Conservation (phyloP, 2,797 vertebrate genomes). For the Xerus rutilus region DNA sequence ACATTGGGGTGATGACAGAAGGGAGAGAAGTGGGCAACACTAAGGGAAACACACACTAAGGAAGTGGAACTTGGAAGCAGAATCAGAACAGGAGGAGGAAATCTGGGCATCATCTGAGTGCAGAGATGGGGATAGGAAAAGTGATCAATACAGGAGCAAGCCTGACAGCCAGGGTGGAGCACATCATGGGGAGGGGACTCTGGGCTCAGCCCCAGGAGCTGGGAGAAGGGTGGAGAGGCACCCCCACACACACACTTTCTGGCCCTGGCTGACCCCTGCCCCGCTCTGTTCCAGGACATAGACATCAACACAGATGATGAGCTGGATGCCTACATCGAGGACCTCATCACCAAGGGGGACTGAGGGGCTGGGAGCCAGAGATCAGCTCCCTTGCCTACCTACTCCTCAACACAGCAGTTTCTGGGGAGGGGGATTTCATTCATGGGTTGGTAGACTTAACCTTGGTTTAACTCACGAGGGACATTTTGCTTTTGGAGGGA, state of each 20-base stretch:
- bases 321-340: slow-evolving; percentile 98
- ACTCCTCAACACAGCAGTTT: slow-evolving; percentile 42
- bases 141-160: background rate
- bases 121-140: background rate
- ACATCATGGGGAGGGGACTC: background rate
- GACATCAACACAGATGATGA: slow-evolving; percentile 99
- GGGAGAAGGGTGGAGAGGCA: background rate
- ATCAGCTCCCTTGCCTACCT: background rate
- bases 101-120: slow-evolving; percentile 14
- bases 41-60: background rate
- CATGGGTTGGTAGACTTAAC: slow-evolving; percentile 80
- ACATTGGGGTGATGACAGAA: background rate
- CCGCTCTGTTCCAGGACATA: slow-evolving; percentile 93
- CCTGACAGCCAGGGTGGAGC: background rate
- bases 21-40: background rate
- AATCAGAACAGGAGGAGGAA: background rate
- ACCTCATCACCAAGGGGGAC: slow-evolving; percentile 98
- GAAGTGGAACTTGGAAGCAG: background rate
- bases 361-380: slow-evolving; percentile 84
- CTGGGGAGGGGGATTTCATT: slow-evolving; percentile 42
- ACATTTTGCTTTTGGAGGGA: slow-evolving; percentile 83
- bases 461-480: slow-evolving; percentile 81
- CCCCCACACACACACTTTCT: background rate
- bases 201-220: background rate
- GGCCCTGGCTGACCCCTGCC: slow-evolving; percentile 52